Conservation (phyloP, 2,888 invertebrate genomes). For the Patella caerulea region DNA sequence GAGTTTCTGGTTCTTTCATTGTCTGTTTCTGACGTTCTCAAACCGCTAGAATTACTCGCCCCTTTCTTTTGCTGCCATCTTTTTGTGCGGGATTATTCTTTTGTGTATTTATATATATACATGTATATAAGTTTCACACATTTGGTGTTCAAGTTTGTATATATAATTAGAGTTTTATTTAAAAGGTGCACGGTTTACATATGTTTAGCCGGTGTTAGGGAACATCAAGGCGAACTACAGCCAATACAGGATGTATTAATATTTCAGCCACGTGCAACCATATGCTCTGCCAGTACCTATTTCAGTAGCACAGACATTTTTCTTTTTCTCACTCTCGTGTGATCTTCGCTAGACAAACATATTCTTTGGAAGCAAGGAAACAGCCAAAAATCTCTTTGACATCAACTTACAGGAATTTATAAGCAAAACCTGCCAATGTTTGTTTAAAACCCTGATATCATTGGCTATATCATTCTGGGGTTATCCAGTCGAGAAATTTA, state of each 20-base stretch:
- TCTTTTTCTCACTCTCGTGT: slow-evolving; percentile 15
- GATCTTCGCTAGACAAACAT: slow-evolving; percentile 25
- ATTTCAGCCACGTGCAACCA: slow-evolving; percentile 5
- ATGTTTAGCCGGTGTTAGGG: slow-evolving; percentile 13
- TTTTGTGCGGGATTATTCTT: too few relatives aligned
- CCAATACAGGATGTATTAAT: slow-evolving; percentile 7
- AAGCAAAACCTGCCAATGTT: slow-evolving; percentile 14
- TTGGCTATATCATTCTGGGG: background rate
- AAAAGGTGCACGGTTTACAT: slow-evolving; percentile 15
- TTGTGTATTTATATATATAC: too few relatives aligned
- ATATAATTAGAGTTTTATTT: slow-evolving; percentile 21
- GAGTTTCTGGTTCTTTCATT: too few relatives aligned
- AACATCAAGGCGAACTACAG: slow-evolving; percentile 9
- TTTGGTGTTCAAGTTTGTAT: slow-evolving; percentile 25
- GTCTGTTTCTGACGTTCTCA: too few relatives aligned
- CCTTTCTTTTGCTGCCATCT: too few relatives aligned
- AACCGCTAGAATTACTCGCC: too few relatives aligned
- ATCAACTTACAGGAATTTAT: slow-evolving; percentile 17
- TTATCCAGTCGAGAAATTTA: slow-evolving; percentile 9
- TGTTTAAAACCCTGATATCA: background rate
- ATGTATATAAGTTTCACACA: slow-evolving; percentile 18
- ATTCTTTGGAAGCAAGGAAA: slow-evolving; percentile 20
- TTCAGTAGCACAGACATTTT: background rate
- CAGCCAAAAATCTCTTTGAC: slow-evolving; percentile 20
- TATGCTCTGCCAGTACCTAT: background rate